A percentile compares a stretch with the other conserved stretches of the same genome.
phyloP scores from a whole-genome alignment of 2,888 invertebrate genomes.

The Eupithecia centaureata region DNA sequence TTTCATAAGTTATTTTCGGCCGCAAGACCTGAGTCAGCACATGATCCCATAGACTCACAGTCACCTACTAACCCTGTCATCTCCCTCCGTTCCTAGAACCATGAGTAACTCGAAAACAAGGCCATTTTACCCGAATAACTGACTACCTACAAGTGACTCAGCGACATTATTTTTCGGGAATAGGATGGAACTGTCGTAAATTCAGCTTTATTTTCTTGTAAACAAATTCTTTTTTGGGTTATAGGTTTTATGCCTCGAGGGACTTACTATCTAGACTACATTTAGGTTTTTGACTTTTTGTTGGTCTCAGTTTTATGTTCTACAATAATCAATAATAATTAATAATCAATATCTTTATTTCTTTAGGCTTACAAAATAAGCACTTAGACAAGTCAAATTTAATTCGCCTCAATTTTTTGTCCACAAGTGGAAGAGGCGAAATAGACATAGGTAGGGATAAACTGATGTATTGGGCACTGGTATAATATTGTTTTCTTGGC shows the following conservation, averaged over 20 bases:
- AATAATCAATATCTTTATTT: too few relatives aligned
- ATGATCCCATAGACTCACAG: slow-evolving; percentile 21
- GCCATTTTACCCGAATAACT: slow-evolving; percentile 5
- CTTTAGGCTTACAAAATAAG: too few relatives aligned
- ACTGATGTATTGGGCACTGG: neutral
- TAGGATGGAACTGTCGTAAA: slow-evolving; percentile 10
- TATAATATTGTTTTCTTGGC: neutral
- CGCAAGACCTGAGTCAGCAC: slow-evolving; percentile 28
- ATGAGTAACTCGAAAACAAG: slow-evolving; percentile 40
- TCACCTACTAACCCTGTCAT: slow-evolving; percentile 35
- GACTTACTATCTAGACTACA: neutral
- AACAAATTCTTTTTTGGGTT: neutral
- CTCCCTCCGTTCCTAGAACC: slow-evolving; percentile 36
- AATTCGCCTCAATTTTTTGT: too few relatives aligned
- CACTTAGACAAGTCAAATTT: too few relatives aligned
- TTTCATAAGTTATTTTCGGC: slow-evolving; percentile 13
- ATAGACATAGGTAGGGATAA: too few relatives aligned
- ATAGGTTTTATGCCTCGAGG: neutral
- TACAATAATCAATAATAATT: too few relatives aligned
- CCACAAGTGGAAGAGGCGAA: too few relatives aligned
- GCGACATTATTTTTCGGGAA: slow-evolving; percentile 19
- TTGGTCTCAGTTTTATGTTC: neutral
- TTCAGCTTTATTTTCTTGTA: slow-evolving; percentile 13
- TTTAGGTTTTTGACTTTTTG: neutral
- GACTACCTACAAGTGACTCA: slow-evolving; percentile 20